Evolutionary conservation across 2,797 vertebrate species (phyloP).

Genomic region (Sebastiscus albofasciatus): DNA sequence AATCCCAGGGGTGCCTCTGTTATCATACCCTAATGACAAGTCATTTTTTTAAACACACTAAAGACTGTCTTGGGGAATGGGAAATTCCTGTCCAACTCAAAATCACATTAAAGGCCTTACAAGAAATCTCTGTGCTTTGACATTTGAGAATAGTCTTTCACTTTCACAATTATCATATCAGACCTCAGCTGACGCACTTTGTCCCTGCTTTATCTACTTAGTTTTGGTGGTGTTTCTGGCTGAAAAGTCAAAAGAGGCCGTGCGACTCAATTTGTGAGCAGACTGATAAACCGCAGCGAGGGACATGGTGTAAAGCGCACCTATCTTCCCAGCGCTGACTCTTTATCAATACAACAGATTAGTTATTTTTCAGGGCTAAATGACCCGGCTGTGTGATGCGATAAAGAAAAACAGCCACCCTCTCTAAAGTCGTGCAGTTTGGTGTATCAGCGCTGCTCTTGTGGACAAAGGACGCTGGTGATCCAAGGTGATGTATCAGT

Average conservation of each 20-base stretch:
- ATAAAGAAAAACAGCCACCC: constrained; percentile 15
- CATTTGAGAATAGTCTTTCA: constrained; percentile 26
- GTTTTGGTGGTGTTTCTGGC: constrained; percentile 13
- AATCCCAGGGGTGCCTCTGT: not conserved
- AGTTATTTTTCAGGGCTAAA: constrained; percentile 47
- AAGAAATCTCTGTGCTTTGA: constrained; percentile 28
- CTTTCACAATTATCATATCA: constrained; percentile 22
- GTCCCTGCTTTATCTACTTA: constrained; percentile 35
- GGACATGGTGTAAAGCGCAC: not conserved
- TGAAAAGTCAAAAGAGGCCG: constrained; percentile 48
- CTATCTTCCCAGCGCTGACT: not conserved
- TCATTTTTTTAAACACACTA: not conserved
- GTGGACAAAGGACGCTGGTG: constrained; percentile 57
- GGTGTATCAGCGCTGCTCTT: constrained; percentile 20
- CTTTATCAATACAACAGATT: constrained; percentile 27
- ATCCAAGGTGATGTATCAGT: constrained; percentile 67
- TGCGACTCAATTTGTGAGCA: constrained; percentile 14
- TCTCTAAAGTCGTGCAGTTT: constrained; percentile 27
- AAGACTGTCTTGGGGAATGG: constrained; percentile 4
- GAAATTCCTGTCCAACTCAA: constrained; percentile 48
- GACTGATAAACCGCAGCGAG: constrained; percentile 17
- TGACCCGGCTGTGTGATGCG: constrained; percentile 12
- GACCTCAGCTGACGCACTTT: constrained; percentile 21
- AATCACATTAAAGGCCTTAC: constrained; percentile 34
- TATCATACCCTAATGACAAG: constrained; percentile 2